Percentiles rank a stretch among this genome's conserved stretches.
phyloP scores from a whole-genome alignment of 2,113 vertebrate genomes.

The Psittacula cyanocephala region DNA sequence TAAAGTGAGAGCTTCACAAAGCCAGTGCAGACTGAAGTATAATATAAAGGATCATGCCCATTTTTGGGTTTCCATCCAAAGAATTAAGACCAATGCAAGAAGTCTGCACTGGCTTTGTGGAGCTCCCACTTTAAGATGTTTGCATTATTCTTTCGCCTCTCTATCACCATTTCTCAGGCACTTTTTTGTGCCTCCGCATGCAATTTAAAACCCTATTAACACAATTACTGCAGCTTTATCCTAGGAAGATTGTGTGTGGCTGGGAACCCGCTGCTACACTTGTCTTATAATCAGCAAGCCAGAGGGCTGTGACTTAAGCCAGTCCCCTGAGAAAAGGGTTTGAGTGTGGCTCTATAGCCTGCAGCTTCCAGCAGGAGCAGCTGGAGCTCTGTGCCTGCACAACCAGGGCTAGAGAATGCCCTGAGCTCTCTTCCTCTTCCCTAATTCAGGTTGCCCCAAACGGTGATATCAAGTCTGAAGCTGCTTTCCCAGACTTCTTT shows the following conservation, averaged over 20 bases:
- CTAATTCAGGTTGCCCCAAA: neutral
- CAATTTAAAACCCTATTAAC: neutral
- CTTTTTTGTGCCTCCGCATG: neutral
- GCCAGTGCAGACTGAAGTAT: neutral
- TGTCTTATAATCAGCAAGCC: constrained; percentile 14
- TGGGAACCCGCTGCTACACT: neutral
- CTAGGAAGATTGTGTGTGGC: neutral
- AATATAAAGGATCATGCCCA: rapidly evolving
- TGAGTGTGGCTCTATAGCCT: rapidly evolving
- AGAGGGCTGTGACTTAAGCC: neutral
- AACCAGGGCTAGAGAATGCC: neutral
- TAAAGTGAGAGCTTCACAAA: neutral
- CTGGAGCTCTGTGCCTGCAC: neutral
- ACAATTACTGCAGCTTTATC: neutral
- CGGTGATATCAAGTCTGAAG: neutral
- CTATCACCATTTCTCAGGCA: neutral
- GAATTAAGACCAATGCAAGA: neutral
- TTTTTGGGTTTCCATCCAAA: neutral
- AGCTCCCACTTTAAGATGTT: neutral
- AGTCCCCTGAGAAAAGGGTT: neutral
- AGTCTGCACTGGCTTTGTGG: neutral
- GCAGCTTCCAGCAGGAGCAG: neutral
- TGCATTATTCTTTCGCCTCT: neutral
- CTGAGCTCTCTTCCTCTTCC: neutral
- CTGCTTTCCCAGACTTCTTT: neutral